Base-by-base conservation (phyloP, 1,140 invertebrate species). In the Caenorhabditis remanei region DNA sequence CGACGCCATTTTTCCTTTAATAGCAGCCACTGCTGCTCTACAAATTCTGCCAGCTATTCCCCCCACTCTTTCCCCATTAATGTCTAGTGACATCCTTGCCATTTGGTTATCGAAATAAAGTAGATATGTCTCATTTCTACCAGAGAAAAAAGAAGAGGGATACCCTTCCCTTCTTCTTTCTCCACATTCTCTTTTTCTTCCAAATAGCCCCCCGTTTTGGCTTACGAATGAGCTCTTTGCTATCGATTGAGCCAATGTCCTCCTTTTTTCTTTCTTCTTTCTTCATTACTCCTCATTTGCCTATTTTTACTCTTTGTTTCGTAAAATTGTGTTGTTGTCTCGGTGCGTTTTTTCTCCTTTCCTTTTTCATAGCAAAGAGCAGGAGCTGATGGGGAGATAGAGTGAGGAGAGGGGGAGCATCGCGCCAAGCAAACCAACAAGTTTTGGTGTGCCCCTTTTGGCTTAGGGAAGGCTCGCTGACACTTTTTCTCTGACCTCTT, bases 101-200 rank as follows among this genome's bases (percentile, higher is more conserved):
- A 43, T 58, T 63, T 56, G 55, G 58, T 61, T 61, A 84, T 84
- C 53, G 46, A 32, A 79, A 79, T 79, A 24, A 79, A 79, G 46
- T 79, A 24, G 71, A 79, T 79, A 79, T 79, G 71, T 79, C 71
- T 79, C 71, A 79, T 79, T 79, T 79, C 46, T 79, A 79, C 71
- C 71, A 79, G 13, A 53, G n/a, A 79, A 46, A 48, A n/a, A 0
- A 19, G 16, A 24, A 46, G 46, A 21, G 46, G 46, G 40, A 48
- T 21, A 32, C 19, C 83, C 43, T 16, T 48, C 40, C 55, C 41
- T 40, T 83, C 50, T 83, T 84, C 46, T 48, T 55, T n/a, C 48
- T 83, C 50, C 53, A 14, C 16, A 24, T 53, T 83, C 46, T 19
- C 48, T 24, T 21, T 32, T 82, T 32, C n/a, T 63, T n/a, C 53